Evolutionary conservation across 92 coral and sea anemone species (phyloP), one percentile per base, ranked within the genome.

Genomic region (Plumapathes pennacea): DNA sequence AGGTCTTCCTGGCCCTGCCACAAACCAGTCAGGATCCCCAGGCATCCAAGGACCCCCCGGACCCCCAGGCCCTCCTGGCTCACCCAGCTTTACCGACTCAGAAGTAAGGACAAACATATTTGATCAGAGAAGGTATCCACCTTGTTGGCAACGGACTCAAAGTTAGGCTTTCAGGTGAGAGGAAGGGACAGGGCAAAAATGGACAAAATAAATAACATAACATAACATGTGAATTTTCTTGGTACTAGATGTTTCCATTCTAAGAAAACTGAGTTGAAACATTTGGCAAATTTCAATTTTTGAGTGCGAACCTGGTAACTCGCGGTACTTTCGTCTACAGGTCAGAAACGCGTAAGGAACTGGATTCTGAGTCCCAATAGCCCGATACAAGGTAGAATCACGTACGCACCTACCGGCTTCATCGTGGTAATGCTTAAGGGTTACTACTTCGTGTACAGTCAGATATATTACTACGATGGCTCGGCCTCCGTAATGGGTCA

Each of bases 401-500:
- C 0, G 38, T 81, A 64, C 46, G 21, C 32, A 54, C 4, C 26
- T 1, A 25, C 51, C 3, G 95, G 97, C 15, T 20, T 19, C 38
- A 62, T 90, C 6, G 61, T 37, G 32, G 70, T 83, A 25, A 41
- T 49, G 46, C 74, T 23, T 12, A 73, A 83, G 3, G 95, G 97
- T 24, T 69, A 50, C 54, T 87, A 90, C 71, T 83, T 39, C 89
- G 66, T 90, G 6, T 90, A 90, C 75, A 90, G 95, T 53, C 97
- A 90, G 69, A 64, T 90, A 54, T 77, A 37, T 44, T 74, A 72
- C 69, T 68, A 28, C 44, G 84, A 53, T 8, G 71, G 61, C 36
- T 32, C 50, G 11, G 13, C 24, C 9, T 1, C 1, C 5, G 41
- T 20, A 0, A 32, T 52, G 54, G 76, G 74, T 12, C 97, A 90